Base-by-base conservation (phyloP, 2,113 vertebrate genomes). In the Petromus typicus region DNA sequence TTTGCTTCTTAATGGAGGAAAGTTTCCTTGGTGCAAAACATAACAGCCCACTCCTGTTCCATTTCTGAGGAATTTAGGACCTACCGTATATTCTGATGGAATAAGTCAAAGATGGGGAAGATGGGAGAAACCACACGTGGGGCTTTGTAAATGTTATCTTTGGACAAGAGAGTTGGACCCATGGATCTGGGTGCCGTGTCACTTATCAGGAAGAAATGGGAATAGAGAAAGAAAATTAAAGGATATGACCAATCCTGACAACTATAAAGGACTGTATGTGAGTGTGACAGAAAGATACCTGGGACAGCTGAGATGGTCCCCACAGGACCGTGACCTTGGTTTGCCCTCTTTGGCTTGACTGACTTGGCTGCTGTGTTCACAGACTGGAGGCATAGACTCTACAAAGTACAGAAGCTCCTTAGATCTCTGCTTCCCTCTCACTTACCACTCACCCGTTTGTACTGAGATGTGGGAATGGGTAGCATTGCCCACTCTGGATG, bases 211-310 rank as follows among this genome's bases (percentile, higher is more conserved):
- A 86, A 78, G 54, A 69, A 89, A 61, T 45, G 40, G 54, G 61
- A 79, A 32, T 61, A 84, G 75, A 67, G 95, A 89, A 80, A 89
- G 73, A 51, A 95, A 91, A 81, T 59, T 45, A 45, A 93, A 66
- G 54, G 91, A 59, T 54, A n/a, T 66, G 45, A 51, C 8, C n/a
- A 80, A 63, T 54, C 17, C 64, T 69, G 34, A 48, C 25, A 66
- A 2, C 66, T 86, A 2, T 59, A 78, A 67, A 90, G 71, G 91
- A 85, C 67, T 71, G 2, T 48, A 17, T 17, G 25, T 22, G 45
- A 40, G 27, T 89, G 23, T 32, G 17, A 37, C 45, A 57, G 51
- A 69, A 89, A 94, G 67, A 76, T 61, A 78, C 63, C 51, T 87
- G 90, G 79, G 81, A 64, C 22, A 48, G 61, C 57, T 59, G 56